phyloP scores from a whole-genome alignment of 2,113 vertebrate species.

The Seriola quinqueradiata region DNA sequence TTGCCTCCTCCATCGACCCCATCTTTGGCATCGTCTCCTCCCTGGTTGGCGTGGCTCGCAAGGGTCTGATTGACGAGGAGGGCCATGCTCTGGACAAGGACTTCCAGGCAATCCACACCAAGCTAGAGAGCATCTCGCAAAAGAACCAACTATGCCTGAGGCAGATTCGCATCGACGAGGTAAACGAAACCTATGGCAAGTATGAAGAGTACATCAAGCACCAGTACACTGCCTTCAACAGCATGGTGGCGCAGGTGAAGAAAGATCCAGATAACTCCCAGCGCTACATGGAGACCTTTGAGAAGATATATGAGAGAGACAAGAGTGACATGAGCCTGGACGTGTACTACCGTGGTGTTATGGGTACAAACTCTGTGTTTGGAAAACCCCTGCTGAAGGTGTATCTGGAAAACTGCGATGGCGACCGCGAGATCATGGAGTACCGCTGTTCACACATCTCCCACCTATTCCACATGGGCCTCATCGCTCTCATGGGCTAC shows the following conservation, averaged over 20 bases:
- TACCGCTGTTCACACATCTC: slow-evolving; percentile 79
- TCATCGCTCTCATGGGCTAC: slow-evolving; percentile 86
- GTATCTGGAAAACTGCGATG: slow-evolving; percentile 80
- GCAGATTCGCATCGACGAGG: slow-evolving; percentile 81
- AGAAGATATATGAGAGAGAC: slow-evolving; percentile 80
- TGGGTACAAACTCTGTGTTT: slow-evolving; percentile 68
- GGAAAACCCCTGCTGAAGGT: slow-evolving; percentile 80
- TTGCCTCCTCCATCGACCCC: slow-evolving; percentile 85
- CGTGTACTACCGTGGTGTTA: slow-evolving; percentile 81
- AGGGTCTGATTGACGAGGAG: slow-evolving; percentile 76
- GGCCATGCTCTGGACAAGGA: slow-evolving; percentile 77
- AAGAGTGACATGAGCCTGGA: slow-evolving; percentile 79
- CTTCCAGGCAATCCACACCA: slow-evolving; percentile 76
- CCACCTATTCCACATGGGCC: slow-evolving; percentile 86
- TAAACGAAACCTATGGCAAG: slow-evolving; percentile 82
- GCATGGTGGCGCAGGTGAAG: slow-evolving; percentile 80
- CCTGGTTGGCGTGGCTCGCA: slow-evolving; percentile 82
- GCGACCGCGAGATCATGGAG: slow-evolving; percentile 80
- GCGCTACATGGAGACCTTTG: slow-evolving; percentile 73
- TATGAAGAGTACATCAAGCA: slow-evolving; percentile 86
- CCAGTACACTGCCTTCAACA: slow-evolving; percentile 82
- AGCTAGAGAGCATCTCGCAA: slow-evolving; percentile 82
- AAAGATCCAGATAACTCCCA: slow-evolving; percentile 66
- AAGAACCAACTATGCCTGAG: slow-evolving; percentile 81
- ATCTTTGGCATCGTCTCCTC: slow-evolving; percentile 85